Evolutionary conservation across 2,797 vertebrate genomes (phyloP).

Genomic region (Propithecus perrieri): DNA sequence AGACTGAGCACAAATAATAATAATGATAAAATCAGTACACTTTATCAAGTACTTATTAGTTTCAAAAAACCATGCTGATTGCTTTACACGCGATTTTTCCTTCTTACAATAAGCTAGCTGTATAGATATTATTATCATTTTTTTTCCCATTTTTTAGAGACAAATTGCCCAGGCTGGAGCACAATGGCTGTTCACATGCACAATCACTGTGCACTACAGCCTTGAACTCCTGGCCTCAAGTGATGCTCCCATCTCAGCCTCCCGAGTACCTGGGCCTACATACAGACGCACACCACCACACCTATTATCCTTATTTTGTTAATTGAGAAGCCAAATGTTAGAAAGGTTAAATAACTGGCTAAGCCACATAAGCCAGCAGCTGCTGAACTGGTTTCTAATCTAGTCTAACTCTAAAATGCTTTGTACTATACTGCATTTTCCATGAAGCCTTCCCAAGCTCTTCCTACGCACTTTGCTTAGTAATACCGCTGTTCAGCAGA

Average conservation of each 20-base stretch:
- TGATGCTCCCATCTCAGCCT: background rate
- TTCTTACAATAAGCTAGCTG: background rate
- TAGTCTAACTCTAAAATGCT: background rate
- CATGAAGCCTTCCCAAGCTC: background rate
- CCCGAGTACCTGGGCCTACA: background rate
- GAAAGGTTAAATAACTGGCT: background rate
- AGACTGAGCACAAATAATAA: no score
- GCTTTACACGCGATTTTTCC: background rate
- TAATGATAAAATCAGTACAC: no score
- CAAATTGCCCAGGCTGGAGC: background rate
- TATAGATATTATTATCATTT: background rate
- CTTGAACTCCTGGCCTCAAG: background rate
- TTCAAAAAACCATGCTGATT: background rate
- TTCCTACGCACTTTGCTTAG: background rate
- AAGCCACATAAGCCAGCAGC: background rate
- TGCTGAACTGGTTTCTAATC: background rate
- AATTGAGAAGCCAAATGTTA: background rate
- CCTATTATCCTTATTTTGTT: background rate
- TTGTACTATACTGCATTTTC: accelerated
- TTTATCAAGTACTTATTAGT: background rate
- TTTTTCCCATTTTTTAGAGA: background rate
- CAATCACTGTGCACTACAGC: background rate
- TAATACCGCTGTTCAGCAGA: background rate
- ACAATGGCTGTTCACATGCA: background rate
- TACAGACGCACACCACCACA: accelerated